These are phyloP conservation scores for Blastobasis adustella DNA, from an alignment of 2,888 invertebrate species.

Conservation along the genomic window DNA sequence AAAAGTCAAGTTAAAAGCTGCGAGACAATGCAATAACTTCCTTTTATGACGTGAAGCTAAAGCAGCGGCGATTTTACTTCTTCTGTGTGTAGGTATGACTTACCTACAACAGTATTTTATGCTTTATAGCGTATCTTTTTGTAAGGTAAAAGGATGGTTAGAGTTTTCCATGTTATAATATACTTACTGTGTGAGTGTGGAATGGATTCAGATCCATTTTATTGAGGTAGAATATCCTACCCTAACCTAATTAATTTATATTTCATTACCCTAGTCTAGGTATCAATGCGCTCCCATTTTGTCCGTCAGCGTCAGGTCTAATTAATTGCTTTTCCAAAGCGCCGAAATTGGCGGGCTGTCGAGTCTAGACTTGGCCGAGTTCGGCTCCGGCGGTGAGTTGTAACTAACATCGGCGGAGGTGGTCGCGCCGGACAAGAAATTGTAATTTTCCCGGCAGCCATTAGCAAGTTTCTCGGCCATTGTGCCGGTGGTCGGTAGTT, in stretches of 20 bases:
- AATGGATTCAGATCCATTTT: too few relatives aligned
- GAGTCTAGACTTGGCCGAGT: too few relatives aligned
- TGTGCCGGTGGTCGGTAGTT: constrained; percentile 44
- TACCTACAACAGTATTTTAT: background rate
- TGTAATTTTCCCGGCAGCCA: constrained; percentile 56
- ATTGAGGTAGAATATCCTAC: too few relatives aligned
- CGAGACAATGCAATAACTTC: background rate
- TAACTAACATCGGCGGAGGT: constrained; percentile 11
- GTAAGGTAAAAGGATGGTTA: background rate
- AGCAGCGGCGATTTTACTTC: too few relatives aligned
- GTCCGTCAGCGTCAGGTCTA: too few relatives aligned
- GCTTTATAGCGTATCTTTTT: constrained; percentile 1
- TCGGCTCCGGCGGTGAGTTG: too few relatives aligned
- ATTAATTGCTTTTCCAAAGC: too few relatives aligned
- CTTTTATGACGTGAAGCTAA: background rate
- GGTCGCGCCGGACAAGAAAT: constrained; percentile 41
- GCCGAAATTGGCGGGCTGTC: too few relatives aligned
- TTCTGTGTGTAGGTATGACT: background rate
- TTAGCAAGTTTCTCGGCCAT: constrained; percentile 55
- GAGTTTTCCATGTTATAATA: background rate
- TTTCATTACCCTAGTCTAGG: too few relatives aligned
- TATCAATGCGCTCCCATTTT: too few relatives aligned
- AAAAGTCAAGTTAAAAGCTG: background rate
- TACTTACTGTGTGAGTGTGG: too few relatives aligned
- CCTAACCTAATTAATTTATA: too few relatives aligned